Evolutionary conservation across 2,797 vertebrate genomes (phyloP).

Genomic region (Limnodromus scolopaceus): DNA sequence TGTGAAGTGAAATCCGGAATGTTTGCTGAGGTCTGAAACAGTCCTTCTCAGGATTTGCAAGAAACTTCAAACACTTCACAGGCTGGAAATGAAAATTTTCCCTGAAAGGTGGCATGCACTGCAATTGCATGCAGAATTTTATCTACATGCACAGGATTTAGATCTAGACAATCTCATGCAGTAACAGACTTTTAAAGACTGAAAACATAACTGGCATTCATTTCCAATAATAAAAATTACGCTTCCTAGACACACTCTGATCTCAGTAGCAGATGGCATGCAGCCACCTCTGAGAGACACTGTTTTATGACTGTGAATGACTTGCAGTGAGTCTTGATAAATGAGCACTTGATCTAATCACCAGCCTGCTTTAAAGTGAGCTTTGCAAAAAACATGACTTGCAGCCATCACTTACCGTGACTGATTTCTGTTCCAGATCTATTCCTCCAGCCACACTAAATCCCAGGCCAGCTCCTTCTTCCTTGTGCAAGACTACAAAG

Average conservation of each 20-base stretch:
- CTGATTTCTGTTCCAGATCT: conserved; percentile 87
- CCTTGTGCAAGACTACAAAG: conserved; percentile 89
- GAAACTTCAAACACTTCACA: background rate
- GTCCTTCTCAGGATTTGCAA: background rate
- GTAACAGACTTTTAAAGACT: background rate
- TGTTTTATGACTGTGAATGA: background rate
- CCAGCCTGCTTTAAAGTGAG: background rate
- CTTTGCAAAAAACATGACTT: background rate
- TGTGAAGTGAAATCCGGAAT: background rate
- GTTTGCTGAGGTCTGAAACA: background rate
- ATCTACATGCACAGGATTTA: background rate
- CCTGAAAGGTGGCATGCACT: background rate
- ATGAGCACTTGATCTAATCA: conserved; percentile 24
- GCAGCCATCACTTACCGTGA: conserved; percentile 83
- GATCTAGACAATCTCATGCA: background rate
- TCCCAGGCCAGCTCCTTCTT: conserved; percentile 90
- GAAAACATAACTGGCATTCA: conserved; percentile 1
- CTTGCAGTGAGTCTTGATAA: conserved; percentile 18
- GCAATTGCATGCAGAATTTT: background rate
- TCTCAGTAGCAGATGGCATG: conserved; percentile 37
- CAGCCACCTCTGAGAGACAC: background rate
- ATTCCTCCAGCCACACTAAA: conserved; percentile 92
- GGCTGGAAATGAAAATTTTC: background rate
- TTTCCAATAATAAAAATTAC: background rate
- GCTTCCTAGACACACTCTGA: background rate